Evolutionary conservation across 2,113 vertebrate species (phyloP).

Genomic region (Menidia beryllina): DNA sequence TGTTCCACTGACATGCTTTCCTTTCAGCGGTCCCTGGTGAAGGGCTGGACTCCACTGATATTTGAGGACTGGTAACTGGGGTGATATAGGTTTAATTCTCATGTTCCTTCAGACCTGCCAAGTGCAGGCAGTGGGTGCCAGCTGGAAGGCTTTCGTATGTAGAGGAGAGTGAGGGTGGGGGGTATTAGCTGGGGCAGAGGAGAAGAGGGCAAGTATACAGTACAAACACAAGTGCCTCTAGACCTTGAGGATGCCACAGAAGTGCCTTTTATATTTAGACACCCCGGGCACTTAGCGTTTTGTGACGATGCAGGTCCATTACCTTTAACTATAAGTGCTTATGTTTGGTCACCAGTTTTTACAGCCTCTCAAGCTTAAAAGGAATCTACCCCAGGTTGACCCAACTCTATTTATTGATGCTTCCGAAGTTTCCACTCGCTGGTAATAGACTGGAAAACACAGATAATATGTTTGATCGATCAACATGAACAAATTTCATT

Average conservation of each 20-base stretch:
- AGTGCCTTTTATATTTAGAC: slow-evolving; percentile 64
- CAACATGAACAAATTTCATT: slow-evolving; percentile 99
- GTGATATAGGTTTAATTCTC: slow-evolving; percentile 87
- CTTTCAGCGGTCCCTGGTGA: slow-evolving; percentile 79
- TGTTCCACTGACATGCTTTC: slow-evolving; percentile 74
- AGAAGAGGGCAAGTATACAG: slow-evolving; percentile 68
- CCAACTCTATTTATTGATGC: slow-evolving; percentile 89
- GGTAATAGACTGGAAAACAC: slow-evolving; percentile 95
- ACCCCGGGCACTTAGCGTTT: slow-evolving; percentile 74
- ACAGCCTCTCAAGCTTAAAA: slow-evolving; percentile 75
- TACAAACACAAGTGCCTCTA: slow-evolving; percentile 66
- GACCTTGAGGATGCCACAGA: slow-evolving; percentile 75
- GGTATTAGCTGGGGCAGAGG: slow-evolving; percentile 67
- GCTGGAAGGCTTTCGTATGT: slow-evolving; percentile 85
- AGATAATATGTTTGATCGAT: slow-evolving; percentile 99
- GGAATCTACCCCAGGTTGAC: slow-evolving; percentile 85
- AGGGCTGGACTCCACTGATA: slow-evolving; percentile 86
- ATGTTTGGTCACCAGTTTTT: slow-evolving; percentile 78
- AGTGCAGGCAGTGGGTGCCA: slow-evolving; percentile 78
- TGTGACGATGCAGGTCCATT: slow-evolving; percentile 81
- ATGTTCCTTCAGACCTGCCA: slow-evolving; percentile 82
- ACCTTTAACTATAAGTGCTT: slow-evolving; percentile 83
- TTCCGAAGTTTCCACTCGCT: slow-evolving; percentile 90
- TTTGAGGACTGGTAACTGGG: slow-evolving; percentile 81
- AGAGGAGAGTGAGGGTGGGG: slow-evolving; percentile 33